Percentiles rank a stretch among this genome's conserved stretches.
phyloP scores from a whole-genome alignment of 1,140 invertebrate genomes.

The Gonatopus flavifemur region DNA sequence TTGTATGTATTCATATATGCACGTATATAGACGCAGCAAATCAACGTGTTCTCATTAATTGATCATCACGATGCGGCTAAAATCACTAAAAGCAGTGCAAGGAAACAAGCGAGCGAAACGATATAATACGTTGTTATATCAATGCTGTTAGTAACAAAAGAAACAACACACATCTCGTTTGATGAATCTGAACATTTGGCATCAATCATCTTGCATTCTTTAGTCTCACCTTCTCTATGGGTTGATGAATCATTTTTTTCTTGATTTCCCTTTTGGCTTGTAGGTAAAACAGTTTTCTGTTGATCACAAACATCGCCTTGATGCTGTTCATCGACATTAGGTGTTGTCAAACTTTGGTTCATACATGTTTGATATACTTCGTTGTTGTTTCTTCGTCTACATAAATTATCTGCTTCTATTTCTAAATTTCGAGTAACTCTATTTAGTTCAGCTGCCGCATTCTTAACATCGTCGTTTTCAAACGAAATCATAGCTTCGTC shows the following conservation, averaged over 20 bases:
- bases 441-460: too few relatives aligned
- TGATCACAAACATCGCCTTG: too few relatives aligned
- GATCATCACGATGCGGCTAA: conserved; percentile 19
- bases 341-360: too few relatives aligned
- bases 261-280: too few relatives aligned
- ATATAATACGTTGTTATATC: conserved; percentile 22
- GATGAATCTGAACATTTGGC: not conserved
- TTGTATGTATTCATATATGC: not conserved
- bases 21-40: conserved; percentile 15
- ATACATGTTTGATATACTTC: too few relatives aligned
- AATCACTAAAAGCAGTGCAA: conserved; percentile 33
- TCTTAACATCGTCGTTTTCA: too few relatives aligned
- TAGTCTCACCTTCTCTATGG: conserved; percentile 34
- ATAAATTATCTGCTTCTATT: too few relatives aligned
- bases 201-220: conserved; percentile 20
- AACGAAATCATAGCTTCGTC: too few relatives aligned
- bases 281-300: conserved; percentile 11
- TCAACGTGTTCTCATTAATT: conserved; percentile 9
- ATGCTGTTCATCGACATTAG: too few relatives aligned
- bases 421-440: too few relatives aligned
- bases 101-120: conserved; percentile 31
- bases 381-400: too few relatives aligned
- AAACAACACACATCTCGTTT: conserved; percentile 6
- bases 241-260: too few relatives aligned
- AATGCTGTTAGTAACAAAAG: conserved; percentile 27